These are phyloP conservation scores for Busseola fusca DNA, from an alignment of 2,888 invertebrate species.

Conservation along the genomic window DNA sequence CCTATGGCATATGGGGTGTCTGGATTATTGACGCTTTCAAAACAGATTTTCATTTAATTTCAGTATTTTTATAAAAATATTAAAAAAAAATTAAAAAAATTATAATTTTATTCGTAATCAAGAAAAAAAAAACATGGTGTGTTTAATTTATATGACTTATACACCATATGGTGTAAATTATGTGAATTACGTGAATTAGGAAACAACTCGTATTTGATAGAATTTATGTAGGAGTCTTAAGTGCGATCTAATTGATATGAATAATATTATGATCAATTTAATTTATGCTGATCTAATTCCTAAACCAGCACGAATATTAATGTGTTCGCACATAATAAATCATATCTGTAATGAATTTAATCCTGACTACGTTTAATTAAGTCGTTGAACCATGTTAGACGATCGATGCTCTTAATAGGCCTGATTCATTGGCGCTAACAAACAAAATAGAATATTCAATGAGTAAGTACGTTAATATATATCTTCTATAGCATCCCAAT, in stretches of 20 bases:
- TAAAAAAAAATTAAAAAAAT: too few species aligned
- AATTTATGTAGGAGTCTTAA: constrained; percentile 19
- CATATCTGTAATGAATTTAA: constrained; percentile 6
- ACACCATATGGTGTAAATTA: not conserved
- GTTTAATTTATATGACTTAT: not conserved
- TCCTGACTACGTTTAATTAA: constrained; percentile 31
- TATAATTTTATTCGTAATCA: not conserved
- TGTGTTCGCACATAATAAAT: constrained; percentile 44
- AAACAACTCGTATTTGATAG: constrained; percentile 1
- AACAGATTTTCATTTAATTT: not conserved
- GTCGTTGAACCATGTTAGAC: constrained; percentile 15
- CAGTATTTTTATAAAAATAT: too few species aligned
- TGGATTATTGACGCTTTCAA: not conserved
- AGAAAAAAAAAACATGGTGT: too few species aligned
- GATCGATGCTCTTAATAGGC: not conserved
- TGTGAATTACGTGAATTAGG: not conserved
- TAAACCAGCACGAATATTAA: constrained; percentile 14
- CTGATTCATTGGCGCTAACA: constrained; percentile 4
- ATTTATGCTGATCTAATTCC: constrained; percentile 29
- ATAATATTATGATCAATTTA: constrained; percentile 22
- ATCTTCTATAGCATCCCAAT: not conserved
- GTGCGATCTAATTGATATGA: constrained; percentile 16
- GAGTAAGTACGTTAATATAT: not conserved
- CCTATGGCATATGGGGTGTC: not conserved
- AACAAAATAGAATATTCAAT: constrained; percentile 7